Percentiles rank a stretch among this genome's conserved stretches.
Evolutionary conservation across 1,140 invertebrate species (phyloP).

Genomic region (Phthorimaea operculella): DNA sequence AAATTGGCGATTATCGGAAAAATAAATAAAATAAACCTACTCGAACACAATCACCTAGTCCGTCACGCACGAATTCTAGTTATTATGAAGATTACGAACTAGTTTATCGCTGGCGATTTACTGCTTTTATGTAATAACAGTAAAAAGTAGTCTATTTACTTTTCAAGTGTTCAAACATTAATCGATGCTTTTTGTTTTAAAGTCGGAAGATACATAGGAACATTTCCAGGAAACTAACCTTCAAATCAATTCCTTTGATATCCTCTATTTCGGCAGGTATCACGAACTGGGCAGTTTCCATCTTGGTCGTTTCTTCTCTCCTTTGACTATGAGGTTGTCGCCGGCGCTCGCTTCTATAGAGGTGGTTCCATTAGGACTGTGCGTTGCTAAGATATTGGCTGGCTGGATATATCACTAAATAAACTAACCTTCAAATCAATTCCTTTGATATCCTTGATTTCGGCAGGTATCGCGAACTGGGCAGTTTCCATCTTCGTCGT

Average conservation of each 20-base stretch:
- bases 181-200: no score
- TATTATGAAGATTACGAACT: no score
- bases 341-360: constrained; percentile 60
- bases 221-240: constrained; percentile 38
- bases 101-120: no score
- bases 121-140: no score
- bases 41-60: no score
- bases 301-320: constrained; percentile 53
- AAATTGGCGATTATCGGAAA: no score
- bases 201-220: no score
- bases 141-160: no score
- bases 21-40: no score
- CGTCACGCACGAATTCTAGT: no score
- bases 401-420: no score
- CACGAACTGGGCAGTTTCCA: constrained; percentile 54
- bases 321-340: constrained; percentile 47
- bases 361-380: constrained; percentile 63
- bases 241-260: constrained; percentile 60
- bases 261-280: constrained; percentile 63
- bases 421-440: constrained; percentile 59
- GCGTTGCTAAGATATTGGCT: constrained; percentile 62
- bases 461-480: constrained; percentile 58
- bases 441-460: constrained; percentile 62
- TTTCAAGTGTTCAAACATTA: no score
- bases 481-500: constrained; percentile 49